A percentile compares a stretch with the other conserved stretches of the same genome.
Evolutionary conservation across 2,797 vertebrate genomes (phyloP).

Genomic region (Myripristis jacobus): DNA sequence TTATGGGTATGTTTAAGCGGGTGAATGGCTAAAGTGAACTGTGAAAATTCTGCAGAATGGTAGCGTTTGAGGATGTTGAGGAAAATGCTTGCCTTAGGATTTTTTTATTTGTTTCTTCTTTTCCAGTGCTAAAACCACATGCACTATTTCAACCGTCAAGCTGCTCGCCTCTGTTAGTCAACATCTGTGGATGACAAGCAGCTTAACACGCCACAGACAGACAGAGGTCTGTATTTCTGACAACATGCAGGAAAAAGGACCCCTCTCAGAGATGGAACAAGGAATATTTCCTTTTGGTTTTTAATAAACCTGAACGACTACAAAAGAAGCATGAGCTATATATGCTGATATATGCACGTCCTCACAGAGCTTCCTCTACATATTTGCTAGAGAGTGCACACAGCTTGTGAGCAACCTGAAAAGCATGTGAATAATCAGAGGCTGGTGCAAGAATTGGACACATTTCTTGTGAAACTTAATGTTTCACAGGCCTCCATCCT

Average conservation of each 20-base stretch:
- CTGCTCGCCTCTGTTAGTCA: slow-evolving; percentile 58
- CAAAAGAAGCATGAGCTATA: slow-evolving; percentile 23
- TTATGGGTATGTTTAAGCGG: slow-evolving; percentile 54
- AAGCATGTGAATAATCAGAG: neutral
- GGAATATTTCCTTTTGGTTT: no score
- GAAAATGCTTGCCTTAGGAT: slow-evolving; percentile 51
- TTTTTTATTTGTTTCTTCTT: slow-evolving; percentile 61
- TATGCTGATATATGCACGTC: slow-evolving; percentile 1
- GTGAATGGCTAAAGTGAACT: slow-evolving; percentile 56
- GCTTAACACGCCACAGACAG: slow-evolving; percentile 58
- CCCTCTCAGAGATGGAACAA: neutral
- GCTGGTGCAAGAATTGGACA: neutral
- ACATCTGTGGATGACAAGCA: slow-evolving; percentile 66
- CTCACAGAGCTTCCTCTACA: neutral
- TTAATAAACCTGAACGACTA: neutral
- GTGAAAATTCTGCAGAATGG: slow-evolving; percentile 51
- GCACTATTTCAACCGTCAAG: slow-evolving; percentile 64
- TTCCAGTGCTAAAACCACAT: slow-evolving; percentile 59
- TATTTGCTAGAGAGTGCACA: neutral
- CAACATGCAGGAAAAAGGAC: slow-evolving; percentile 25
- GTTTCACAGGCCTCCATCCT: neutral
- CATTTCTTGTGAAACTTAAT: neutral
- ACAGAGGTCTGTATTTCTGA: slow-evolving; percentile 51
- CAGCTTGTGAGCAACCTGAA: no score
- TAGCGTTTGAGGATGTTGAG: slow-evolving; percentile 42